Conservation (phyloP, 2,888 invertebrate genomes). For the Neria commutata region DNA sequence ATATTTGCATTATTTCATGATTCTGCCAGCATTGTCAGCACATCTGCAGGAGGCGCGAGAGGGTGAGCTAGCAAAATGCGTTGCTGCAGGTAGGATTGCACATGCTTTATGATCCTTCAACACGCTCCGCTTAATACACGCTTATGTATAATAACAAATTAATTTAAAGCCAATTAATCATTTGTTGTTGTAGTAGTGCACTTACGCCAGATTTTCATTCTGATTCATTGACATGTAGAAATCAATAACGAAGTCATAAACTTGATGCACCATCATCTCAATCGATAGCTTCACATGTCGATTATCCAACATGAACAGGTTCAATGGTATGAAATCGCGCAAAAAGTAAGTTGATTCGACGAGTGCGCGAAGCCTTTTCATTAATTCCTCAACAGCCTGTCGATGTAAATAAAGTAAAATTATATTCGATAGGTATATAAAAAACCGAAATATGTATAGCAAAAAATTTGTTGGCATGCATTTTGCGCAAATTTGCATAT, state of each 20-base stretch:
- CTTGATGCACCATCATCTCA: slow-evolving; percentile 54
- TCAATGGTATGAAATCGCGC: slow-evolving; percentile 79
- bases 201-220: slow-evolving; percentile 76
- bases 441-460: background rate
- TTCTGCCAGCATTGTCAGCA: too few relatives aligned
- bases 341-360: slow-evolving; percentile 76
- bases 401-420: slow-evolving; percentile 14
- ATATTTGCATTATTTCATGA: too few relatives aligned
- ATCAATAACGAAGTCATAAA: slow-evolving; percentile 60
- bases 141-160: too few relatives aligned
- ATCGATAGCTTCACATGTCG: slow-evolving; percentile 59
- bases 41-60: slow-evolving; percentile 13
- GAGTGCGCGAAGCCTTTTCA: slow-evolving; percentile 72
- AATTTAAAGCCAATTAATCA: too few relatives aligned
- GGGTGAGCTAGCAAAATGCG: slow-evolving; percentile 33
- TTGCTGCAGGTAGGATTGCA: too few relatives aligned
- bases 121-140: too few relatives aligned
- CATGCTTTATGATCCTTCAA: too few relatives aligned
- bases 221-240: slow-evolving; percentile 62
- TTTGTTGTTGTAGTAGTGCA: too few relatives aligned
- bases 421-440: too few relatives aligned
- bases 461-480: too few relatives aligned
- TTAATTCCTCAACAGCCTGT: slow-evolving; percentile 74
- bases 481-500: too few relatives aligned
- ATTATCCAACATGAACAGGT: slow-evolving; percentile 79